Evolutionary conservation across 2,888 invertebrate genomes (phyloP), one percentile per base, ranked within the genome.

Genomic region (Hipparchia sbordonii): DNA sequence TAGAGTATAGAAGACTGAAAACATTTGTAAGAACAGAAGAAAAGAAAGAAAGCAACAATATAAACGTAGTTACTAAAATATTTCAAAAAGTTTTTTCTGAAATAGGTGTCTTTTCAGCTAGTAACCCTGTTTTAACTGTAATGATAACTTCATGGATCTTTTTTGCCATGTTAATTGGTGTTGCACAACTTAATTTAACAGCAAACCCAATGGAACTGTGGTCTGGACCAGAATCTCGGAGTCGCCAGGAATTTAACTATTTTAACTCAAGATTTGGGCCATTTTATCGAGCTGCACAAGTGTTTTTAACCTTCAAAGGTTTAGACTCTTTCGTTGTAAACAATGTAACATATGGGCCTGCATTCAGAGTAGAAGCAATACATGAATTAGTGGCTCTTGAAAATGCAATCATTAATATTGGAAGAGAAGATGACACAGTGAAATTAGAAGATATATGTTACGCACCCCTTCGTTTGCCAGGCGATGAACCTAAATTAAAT

Each of bases 171-270:
- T 91, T 95, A 4, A 95, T 95, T 77, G 98, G 98, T n/a, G 92
- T 96, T 9, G 72, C 92, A 0, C 92, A 92, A 71, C 87, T 98
- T 77, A 88, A 95, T 74, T 94, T 99, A 0, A 98, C 97, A 0
- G 96, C 98, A 0, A 96, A 98, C 86, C 99, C 99, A 0, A 96
- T 98, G 1, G 97, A 99, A 85, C 95, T 99, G 61, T 99, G 99
- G 99, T 98, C 99, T 0, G 95, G 98, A 0, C 96, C 97, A 1
- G 89, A 94, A 46, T 98, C 98, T 80, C 94, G 95, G 74, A 97
- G 98, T 54, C 95, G 99, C 73, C 84, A 95, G 59, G 98, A 99
- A 83, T 97, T 98, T 84, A 95, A 97, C 75, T 98, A 96, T 85
- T 99, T 97, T 82, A 98, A 99, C 86, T 89, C 94, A 12, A 95